Conservation (phyloP, 2,888 invertebrate genomes). For the Cerastis rubricosa region DNA sequence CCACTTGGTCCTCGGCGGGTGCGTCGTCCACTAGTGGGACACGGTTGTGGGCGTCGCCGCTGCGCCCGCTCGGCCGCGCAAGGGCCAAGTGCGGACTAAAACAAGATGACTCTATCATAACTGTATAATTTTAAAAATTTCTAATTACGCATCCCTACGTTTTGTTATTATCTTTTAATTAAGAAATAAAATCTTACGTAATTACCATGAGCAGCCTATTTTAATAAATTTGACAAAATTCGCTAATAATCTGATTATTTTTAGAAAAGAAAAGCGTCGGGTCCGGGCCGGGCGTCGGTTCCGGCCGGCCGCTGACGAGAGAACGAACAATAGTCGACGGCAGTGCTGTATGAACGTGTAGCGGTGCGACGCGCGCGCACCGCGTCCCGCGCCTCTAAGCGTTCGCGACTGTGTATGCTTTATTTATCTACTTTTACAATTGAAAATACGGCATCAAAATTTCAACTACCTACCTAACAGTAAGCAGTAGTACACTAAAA, state of each 20-base stretch:
- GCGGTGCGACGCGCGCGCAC: conserved; percentile 56
- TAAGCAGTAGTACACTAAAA: conserved; percentile 90
- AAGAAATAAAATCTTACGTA: conserved; percentile 90
- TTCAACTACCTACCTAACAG: conserved; percentile 91
- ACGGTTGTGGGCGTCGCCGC: conserved; percentile 18
- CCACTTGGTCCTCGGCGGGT: conserved; percentile 76
- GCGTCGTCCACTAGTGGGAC: conserved; percentile 1
- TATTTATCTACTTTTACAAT: conserved; percentile 88
- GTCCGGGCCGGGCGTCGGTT: conserved; percentile 61
- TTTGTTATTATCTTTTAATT: conserved; percentile 91
- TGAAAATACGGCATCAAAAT: conserved; percentile 90
- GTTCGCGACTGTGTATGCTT: conserved; percentile 87
- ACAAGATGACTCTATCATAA: conserved; percentile 89
- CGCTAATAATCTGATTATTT: conserved; percentile 88
- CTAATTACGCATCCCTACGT: conserved; percentile 91
- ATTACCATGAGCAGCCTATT: conserved; percentile 90
- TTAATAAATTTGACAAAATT: conserved; percentile 90
- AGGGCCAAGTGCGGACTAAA: conserved; percentile 81
- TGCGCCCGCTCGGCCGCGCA: conserved; percentile 63
- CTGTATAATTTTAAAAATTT: conserved; percentile 91
- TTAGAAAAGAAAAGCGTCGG: conserved; percentile 88
- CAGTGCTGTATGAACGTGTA: conserved; percentile 72
- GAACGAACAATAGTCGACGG: conserved; percentile 69
- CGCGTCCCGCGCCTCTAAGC: conserved; percentile 77
- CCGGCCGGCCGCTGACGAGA: conserved; percentile 57